Conservation (phyloP, 1,140 invertebrate species). For the Pogonus chalceus region DNA sequence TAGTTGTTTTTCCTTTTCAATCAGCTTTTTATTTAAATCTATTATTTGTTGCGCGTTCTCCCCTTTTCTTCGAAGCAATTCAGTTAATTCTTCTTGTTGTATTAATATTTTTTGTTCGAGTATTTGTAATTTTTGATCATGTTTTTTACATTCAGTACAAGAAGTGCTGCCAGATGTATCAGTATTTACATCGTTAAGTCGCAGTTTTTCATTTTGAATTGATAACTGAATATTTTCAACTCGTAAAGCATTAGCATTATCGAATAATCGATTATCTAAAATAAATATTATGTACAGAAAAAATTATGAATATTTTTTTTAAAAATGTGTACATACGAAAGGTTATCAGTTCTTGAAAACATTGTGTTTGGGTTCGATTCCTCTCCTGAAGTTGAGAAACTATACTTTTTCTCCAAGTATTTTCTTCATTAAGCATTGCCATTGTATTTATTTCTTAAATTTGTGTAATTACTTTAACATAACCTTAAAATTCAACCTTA, state of each 20-base stretch:
- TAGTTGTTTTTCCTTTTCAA: constrained; percentile 74
- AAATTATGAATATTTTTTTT: constrained; percentile 10
- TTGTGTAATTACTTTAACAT: not conserved
- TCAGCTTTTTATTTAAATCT: constrained; percentile 74
- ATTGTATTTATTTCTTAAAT: not conserved
- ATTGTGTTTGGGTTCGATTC: constrained; percentile 44
- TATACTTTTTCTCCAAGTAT: constrained; percentile 45
- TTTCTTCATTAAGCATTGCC: constrained; percentile 6
- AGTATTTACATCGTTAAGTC: constrained; percentile 40
- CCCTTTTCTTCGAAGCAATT: constrained; percentile 75
- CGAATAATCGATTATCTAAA: constrained; percentile 80
- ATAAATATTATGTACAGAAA: constrained; percentile 26
- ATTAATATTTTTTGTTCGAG: constrained; percentile 76
- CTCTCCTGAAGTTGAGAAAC: constrained; percentile 45
- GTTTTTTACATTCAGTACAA: constrained; percentile 30
- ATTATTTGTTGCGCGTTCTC: constrained; percentile 91
- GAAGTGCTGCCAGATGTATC: constrained; percentile 16
- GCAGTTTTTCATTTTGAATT: constrained; percentile 72
- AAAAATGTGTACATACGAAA: constrained; percentile 40
- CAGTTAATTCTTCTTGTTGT: constrained; percentile 87
- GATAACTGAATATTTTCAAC: constrained; percentile 75
- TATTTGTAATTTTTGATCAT: constrained; percentile 44
- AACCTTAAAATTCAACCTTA: not conserved
- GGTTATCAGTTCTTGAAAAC: constrained; percentile 51
- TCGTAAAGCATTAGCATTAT: constrained; percentile 64